Conservation (phyloP, 2,888 invertebrate species). For the Hyposoter dolosus region DNA sequence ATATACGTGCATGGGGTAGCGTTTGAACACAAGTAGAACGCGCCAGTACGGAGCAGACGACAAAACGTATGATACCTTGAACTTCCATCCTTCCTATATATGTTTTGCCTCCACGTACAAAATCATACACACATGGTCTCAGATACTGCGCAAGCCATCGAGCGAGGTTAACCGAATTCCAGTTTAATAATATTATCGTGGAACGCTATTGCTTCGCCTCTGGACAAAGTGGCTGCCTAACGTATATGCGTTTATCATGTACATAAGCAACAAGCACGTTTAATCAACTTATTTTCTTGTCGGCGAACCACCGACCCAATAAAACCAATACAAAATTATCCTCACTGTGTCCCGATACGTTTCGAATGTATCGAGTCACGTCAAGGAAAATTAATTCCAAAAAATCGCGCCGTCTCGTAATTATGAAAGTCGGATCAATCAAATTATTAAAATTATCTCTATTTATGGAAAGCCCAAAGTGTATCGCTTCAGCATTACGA, state of each 20-base stretch:
- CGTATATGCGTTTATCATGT: slow-evolving; percentile 34
- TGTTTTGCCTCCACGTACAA: slow-evolving; percentile 9
- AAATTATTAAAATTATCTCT: neutral
- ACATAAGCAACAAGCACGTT: slow-evolving; percentile 30
- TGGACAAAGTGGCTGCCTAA: slow-evolving; percentile 27
- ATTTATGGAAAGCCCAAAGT: neutral
- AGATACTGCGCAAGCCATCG: slow-evolving; percentile 54
- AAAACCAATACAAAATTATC: neutral
- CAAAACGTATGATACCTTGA: slow-evolving; percentile 50
- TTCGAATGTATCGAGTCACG: neutral
- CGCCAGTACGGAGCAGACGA: slow-evolving; percentile 48
- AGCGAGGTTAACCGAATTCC: slow-evolving; percentile 71
- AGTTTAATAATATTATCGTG: slow-evolving; percentile 68
- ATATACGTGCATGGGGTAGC: neutral
- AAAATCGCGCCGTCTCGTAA: neutral
- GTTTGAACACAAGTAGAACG: slow-evolving; percentile 30
- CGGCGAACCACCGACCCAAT: slow-evolving; percentile 20
- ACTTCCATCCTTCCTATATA: slow-evolving; percentile 54
- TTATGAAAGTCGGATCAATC: neutral
- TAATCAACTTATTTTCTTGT: slow-evolving; percentile 58
- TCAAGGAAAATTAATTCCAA: too few relatives aligned
- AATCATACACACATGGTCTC: slow-evolving; percentile 32
- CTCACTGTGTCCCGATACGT: neutral
- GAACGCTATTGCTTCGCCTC: slow-evolving; percentile 51
- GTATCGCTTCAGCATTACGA: neutral